Evolutionary conservation across 92 coral and sea anemone species (phyloP), one percentile per base, ranked within the genome.

Genomic region (Bergia sp.): DNA sequence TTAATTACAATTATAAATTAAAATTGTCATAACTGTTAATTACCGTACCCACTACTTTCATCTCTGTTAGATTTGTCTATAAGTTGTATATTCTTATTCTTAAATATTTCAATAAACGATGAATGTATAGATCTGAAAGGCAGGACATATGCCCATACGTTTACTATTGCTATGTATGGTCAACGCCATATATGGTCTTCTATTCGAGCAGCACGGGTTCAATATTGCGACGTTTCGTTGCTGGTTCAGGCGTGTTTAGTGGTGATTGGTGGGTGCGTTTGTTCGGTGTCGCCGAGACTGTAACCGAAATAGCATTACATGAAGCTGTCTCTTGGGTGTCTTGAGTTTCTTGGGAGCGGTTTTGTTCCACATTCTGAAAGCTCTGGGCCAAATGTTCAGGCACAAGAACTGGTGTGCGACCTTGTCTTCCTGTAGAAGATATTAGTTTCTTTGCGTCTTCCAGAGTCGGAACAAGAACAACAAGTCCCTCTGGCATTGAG

Each of bases 391-490:
- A 91, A 72, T 95, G 96, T 47, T 92, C 93, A 0, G 98, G 98
- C 8, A 95, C 95, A 47, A 95, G 89, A 12, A 95, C 98, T 37
- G 96, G 98, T 23, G 98, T 95, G 81, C 86, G 91, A 18, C 94
- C 92, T 50, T 89, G 91, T 38, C 84, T 89, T 18, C 98, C 96
- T 18, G 98, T 86, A 41, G 98, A 93, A 57, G 96, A 92, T 75
- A 93, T 93, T 15, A 95, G 91, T 41, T 94, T 93, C 61, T 93
- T 93, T 21, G 98, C 98, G 47, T 93, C 98, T 87, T 93, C 98
- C n/a, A 95, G 88, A 1, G 98, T 95, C 4, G 98, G 98, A n/a
- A 95, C 98, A 55, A 95, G 92, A 10, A 95, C 96, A n/a, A 95
- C 96, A 37, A 95, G 91, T 43, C 98, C 96, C 45, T 95, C 95